Base-by-base conservation (phyloP, 2,888 invertebrate species). In the Drosophila neoperkinsi region DNA sequence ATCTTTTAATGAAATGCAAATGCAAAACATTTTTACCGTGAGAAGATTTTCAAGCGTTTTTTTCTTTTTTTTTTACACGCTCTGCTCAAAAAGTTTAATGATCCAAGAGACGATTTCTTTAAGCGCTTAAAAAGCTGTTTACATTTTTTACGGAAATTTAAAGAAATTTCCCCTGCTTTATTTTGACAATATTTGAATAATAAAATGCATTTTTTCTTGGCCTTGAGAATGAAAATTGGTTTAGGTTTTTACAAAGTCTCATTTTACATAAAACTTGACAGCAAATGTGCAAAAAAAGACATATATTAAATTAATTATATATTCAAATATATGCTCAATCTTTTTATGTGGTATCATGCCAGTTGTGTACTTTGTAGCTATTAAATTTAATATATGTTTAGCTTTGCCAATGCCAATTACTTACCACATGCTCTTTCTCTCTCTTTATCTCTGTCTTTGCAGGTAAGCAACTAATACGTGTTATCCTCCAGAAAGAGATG, bases 1-100 rank as follows among this genome's bases (percentile, higher is more conserved):
- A 88, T 89, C 84, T 90, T 82, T 84, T 87, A 84, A 89, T 87
- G 79, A 74, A 89, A 86, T 84, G 77, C 71, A 79, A 90, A 87
- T 78, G 71, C 57, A 56, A 70, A 70, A 41, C 31, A 46, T 21
- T 6, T 49, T 18, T 64, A 36, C 28, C 46, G n/a, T 57, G 21
- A 31, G 41, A 41, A 57, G n/a, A 31, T 30, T 31, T 52, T 52
- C 13, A n/a, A 33, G 31, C 21, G 46, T 9, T 9, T 46, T 46
- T 46, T 41, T 34, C 16, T 16, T 9, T 46, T 46, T 46, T 34
- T 34, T 16, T 21, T 16, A 25, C 25, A 16, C 2, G 25, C 46
- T 46, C 46, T 25, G 25, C 46, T 16, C 21, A 46, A 46, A 46
- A 46, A 46, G 25, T 4, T 46, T 46, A 46, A 46, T 46, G 46